phyloP scores from a whole-genome alignment of 2,888 invertebrate genomes.

The Drosophila parthenogenetica region DNA sequence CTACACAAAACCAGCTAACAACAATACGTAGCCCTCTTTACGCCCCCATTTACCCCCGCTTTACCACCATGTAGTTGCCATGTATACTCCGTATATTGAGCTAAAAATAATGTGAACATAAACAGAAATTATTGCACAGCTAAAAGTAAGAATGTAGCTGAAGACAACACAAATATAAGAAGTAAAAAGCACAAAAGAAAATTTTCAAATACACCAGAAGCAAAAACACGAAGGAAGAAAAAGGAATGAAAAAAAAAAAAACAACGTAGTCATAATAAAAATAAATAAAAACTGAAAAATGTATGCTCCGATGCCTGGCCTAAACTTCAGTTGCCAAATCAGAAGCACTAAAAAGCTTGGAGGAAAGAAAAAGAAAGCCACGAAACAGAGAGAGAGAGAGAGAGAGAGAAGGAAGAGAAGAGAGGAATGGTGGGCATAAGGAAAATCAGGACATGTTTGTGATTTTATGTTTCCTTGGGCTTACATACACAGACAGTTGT shows the following conservation, averaged over 20 bases:
- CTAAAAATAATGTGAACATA: conserved; percentile 74
- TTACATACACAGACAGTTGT: conserved; percentile 30
- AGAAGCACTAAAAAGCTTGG: conserved; percentile 32
- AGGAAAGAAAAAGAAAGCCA: neutral
- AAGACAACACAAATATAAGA: conserved; percentile 27
- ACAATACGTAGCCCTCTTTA: neutral
- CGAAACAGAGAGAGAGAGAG: neutral
- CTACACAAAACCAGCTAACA: neutral
- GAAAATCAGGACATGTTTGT: conserved; percentile 55
- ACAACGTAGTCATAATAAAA: conserved; percentile 72
- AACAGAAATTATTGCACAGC: conserved; percentile 74
- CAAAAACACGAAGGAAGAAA: neutral
- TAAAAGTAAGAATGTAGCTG: conserved; percentile 54
- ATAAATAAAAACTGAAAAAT: conserved; percentile 69
- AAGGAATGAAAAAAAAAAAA: conserved; percentile 55
- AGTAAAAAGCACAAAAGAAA: conserved; percentile 21
- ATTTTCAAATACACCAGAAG: conserved; percentile 48
- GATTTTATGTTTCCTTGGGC: conserved; percentile 50
- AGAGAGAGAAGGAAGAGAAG: neutral
- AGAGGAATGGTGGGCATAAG: conserved; percentile 6
- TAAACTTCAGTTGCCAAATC: conserved; percentile 22
- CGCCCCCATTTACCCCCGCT: neutral
- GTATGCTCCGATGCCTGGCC: conserved; percentile 45
- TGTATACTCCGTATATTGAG: conserved; percentile 37
- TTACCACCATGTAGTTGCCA: conserved; percentile 16